phyloP scores from a whole-genome alignment of 30 jellyfish, hydroid and myxozoan species.

The Chrysaora quinquecirrha region DNA sequence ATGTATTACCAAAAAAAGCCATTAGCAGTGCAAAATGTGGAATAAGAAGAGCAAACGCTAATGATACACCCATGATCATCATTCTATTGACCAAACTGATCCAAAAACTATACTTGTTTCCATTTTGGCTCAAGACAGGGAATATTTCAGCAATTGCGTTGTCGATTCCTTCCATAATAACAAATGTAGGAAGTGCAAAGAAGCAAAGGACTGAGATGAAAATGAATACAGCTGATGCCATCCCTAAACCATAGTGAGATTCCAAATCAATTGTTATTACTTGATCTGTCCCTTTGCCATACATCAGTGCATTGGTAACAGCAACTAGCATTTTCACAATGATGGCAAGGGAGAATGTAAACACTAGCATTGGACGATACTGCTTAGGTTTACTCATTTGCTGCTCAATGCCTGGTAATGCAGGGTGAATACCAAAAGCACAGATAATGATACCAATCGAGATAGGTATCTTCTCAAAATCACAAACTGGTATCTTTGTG shows the following conservation, averaged over 20 bases:
- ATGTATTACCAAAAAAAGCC: conserved; percentile 86
- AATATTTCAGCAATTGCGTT: conserved; percentile 46
- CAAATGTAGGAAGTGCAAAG: conserved; percentile 90
- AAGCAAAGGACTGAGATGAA: conserved; percentile 79
- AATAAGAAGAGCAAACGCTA: conserved; percentile 71
- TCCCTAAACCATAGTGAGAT: conserved; percentile 75
- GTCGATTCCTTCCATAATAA: conserved; percentile 88
- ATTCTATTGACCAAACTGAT: conserved; percentile 47
- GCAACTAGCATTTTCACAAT: conserved; percentile 60
- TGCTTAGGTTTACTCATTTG: conserved; percentile 88
- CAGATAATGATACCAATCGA: conserved; percentile 77
- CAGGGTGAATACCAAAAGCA: conserved; percentile 93
- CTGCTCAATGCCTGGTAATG: conserved; percentile 93
- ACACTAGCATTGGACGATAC: conserved; percentile 66
- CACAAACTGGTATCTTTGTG: conserved; percentile 34
- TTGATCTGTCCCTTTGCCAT: conserved; percentile 76
- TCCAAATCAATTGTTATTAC: conserved; percentile 84
- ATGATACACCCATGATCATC: conserved; percentile 58
- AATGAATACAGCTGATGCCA: conserved; percentile 76
- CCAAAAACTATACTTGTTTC: conserved; percentile 18
- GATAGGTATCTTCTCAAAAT: conserved; percentile 69
- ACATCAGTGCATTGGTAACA: conserved; percentile 76
- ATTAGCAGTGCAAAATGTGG: conserved; percentile 92
- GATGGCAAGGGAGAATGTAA: conserved; percentile 57
- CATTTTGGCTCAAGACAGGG: conserved; percentile 42